Evolutionary conservation across 2,797 vertebrate genomes (phyloP).

Genomic region (Alosa sapidissima): DNA sequence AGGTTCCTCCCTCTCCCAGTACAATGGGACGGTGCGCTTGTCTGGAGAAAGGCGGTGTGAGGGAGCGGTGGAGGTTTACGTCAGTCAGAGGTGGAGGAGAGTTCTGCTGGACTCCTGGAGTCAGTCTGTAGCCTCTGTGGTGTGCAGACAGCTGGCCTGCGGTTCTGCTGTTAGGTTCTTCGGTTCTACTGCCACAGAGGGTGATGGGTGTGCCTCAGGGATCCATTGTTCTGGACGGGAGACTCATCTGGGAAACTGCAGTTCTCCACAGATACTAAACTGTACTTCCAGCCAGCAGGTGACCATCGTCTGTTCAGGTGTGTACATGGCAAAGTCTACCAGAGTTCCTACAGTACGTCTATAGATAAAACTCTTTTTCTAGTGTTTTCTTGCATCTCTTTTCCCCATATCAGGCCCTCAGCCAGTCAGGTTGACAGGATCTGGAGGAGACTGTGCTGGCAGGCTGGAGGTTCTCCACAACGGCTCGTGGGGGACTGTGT

Average conservation of each 20-base stretch:
- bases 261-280: constrained; percentile 33
- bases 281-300: constrained; percentile 38
- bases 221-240: constrained; percentile 53
- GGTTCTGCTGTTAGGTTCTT: constrained; percentile 55
- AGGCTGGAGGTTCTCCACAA: constrained; percentile 41
- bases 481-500: constrained; percentile 46
- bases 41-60: constrained; percentile 51
- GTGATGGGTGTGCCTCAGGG: constrained; percentile 46
- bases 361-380: neutral
- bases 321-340: neutral
- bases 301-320: constrained; percentile 41
- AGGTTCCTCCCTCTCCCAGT: constrained; percentile 31
- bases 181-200: constrained; percentile 24
- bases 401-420: neutral
- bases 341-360: neutral
- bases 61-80: constrained; percentile 61
- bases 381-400: neutral
- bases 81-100: constrained; percentile 60
- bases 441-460: constrained; percentile 37
- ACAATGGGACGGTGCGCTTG: constrained; percentile 37
- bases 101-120: constrained; percentile 57
- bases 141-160: constrained; percentile 67
- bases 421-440: constrained; percentile 37
- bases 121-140: constrained; percentile 56
- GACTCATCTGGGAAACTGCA: constrained; percentile 48